phyloP scores from a whole-genome alignment of 2,797 vertebrate genomes.

The Glossophaga mutica region DNA sequence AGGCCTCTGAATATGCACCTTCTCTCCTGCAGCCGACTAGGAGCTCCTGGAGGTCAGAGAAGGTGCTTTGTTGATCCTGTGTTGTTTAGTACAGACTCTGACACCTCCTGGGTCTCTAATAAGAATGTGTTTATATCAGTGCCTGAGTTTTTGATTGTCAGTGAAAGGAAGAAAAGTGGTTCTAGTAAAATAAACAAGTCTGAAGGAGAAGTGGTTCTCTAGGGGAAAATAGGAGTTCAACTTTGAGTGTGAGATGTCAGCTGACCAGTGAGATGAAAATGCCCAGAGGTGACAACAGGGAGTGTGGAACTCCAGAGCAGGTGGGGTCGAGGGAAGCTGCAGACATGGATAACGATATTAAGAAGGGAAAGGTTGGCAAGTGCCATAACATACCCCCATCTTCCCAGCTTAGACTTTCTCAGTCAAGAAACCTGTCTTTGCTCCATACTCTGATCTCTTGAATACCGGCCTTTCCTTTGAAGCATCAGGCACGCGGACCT shows the following conservation, averaged over 20 bases:
- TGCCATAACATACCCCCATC: background rate
- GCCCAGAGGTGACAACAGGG: background rate
- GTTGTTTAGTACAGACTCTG: background rate
- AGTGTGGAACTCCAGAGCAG: background rate
- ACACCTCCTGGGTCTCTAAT: accelerated
- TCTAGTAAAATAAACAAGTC: background rate
- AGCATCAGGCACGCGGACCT: background rate
- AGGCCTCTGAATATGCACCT: background rate
- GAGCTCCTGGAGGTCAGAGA: background rate
- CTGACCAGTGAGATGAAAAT: background rate
- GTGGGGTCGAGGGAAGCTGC: background rate
- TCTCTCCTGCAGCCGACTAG: background rate
- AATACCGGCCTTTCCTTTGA: background rate
- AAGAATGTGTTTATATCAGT: background rate
- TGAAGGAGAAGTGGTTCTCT: background rate
- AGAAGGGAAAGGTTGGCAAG: background rate
- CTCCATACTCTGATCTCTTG: background rate
- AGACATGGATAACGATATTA: background rate
- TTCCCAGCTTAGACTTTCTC: background rate
- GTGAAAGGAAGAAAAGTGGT: background rate
- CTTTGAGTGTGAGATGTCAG: background rate
- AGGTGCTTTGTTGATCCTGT: background rate
- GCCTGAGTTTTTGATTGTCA: background rate
- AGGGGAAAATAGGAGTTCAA: background rate
- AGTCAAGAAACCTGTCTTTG: background rate